A percentile compares a stretch with the other conserved stretches of the same genome.
Conservation (phyloP, 1,140 invertebrate species). For the Anastrepha obliqua region DNA sequence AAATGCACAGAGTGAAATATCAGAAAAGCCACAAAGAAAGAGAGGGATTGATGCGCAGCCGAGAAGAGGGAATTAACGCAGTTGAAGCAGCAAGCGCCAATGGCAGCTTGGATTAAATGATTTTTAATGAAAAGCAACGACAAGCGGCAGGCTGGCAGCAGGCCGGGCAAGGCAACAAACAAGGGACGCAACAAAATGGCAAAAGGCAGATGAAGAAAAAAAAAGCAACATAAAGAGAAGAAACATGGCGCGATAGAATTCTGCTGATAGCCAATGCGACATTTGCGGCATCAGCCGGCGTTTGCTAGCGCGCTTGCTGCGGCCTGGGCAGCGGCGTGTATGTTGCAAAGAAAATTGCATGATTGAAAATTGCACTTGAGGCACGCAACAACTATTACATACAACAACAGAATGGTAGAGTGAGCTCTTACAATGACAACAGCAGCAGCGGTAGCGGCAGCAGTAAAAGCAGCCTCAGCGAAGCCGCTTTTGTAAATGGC, state of each 20-base stretch:
- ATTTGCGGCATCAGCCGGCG: slow-evolving; percentile 61
- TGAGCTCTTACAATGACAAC: slow-evolving; percentile 42
- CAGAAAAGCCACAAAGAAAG: slow-evolving; percentile 33
- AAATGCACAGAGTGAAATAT: neutral
- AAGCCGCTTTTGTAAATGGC: neutral
- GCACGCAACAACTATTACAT: neutral
- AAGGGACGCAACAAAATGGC: slow-evolving; percentile 28
- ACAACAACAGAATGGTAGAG: neutral
- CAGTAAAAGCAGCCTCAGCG: neutral
- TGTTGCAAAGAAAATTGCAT: slow-evolving; percentile 66
- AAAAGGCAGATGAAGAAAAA: slow-evolving; percentile 17
- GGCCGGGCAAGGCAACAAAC: slow-evolving; percentile 64
- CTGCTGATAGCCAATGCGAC: slow-evolving; percentile 3
- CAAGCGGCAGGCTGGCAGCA: slow-evolving; percentile 56
- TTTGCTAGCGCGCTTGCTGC: slow-evolving; percentile 50
- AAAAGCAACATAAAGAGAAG: neutral
- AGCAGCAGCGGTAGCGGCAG: neutral
- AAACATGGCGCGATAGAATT: neutral
- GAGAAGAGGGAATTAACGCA: neutral
- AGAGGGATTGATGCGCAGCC: neutral
- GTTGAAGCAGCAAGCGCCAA: slow-evolving; percentile 38
- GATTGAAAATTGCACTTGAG: slow-evolving; percentile 72
- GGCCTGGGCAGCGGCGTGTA: neutral
- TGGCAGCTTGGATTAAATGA: slow-evolving; percentile 72
- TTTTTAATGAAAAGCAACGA: slow-evolving; percentile 72